These are phyloP conservation scores for Mactromeris polynyma DNA, from an alignment of 2,888 invertebrate genomes.

Conservation along the genomic window DNA sequence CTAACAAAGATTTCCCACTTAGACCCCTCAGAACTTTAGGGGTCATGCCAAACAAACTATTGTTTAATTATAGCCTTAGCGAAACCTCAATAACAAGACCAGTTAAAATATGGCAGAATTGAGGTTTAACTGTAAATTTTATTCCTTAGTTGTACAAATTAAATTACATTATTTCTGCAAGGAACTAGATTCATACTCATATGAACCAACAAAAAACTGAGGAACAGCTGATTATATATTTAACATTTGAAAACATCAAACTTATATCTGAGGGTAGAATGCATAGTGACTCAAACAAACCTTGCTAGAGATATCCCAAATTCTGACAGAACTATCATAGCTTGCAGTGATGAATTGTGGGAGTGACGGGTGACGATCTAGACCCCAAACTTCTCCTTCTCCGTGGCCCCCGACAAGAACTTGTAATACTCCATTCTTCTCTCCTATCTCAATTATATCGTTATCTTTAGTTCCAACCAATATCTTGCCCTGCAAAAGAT, in stretches of 20 bases:
- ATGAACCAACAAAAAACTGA: neutral
- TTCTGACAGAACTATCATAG: conserved; percentile 86
- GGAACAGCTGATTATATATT: neutral
- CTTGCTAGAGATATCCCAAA: conserved; percentile 86
- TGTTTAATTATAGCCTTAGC: too few relatives aligned
- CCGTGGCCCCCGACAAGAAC: conserved; percentile 85
- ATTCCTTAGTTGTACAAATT: too few relatives aligned
- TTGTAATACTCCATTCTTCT: conserved; percentile 84
- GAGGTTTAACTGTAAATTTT: too few relatives aligned
- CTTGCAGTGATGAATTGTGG: conserved; percentile 85
- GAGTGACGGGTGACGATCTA: conserved; percentile 85
- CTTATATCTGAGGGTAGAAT: too few relatives aligned
- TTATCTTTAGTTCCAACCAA: conserved; percentile 86
- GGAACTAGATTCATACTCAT: too few relatives aligned
- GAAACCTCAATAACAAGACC: too few relatives aligned
- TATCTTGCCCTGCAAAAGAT: conserved; percentile 84
- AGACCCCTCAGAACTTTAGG: too few relatives aligned
- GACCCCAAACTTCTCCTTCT: conserved; percentile 87
- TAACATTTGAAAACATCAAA: neutral
- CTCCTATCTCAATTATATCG: conserved; percentile 85
- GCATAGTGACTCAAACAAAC: conserved; percentile 68
- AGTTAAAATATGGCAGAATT: too few relatives aligned
- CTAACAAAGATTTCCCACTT: too few relatives aligned
- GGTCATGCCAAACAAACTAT: too few relatives aligned
- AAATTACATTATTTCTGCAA: too few relatives aligned